These are phyloP conservation scores for Allolobophora icterica DNA, from an alignment of 2,888 invertebrate species.

Conservation along the genomic window DNA sequence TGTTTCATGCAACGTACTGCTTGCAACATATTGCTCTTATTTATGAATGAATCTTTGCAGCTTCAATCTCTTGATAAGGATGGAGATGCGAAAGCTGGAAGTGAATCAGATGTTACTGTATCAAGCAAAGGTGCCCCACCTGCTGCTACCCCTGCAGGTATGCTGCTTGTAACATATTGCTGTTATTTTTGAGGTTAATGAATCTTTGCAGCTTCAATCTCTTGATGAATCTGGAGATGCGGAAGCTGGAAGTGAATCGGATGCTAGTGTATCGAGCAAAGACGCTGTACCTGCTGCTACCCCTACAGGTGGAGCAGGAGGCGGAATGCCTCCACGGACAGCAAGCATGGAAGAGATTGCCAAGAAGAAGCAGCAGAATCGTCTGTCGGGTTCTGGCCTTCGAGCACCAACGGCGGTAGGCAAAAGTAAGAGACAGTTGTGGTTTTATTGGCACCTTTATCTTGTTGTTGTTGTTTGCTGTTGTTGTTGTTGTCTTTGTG, in stretches of 20 bases:
- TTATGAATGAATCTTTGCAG: conserved; percentile 18
- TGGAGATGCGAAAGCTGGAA: background rate
- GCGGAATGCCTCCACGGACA: conserved; percentile 35
- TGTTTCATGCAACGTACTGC: background rate
- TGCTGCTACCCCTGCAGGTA: background rate
- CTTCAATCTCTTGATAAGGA: background rate
- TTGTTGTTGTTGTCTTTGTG: background rate
- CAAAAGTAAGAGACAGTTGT: conserved; percentile 53
- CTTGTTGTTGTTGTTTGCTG: background rate
- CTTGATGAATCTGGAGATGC: conserved; percentile 5
- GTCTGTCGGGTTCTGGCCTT: conserved; percentile 53
- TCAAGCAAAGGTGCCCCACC: background rate
- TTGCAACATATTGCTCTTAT: no score
- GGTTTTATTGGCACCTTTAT: background rate
- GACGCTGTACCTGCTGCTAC: background rate
- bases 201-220: conserved; percentile 14
- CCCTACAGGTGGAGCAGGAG: background rate
- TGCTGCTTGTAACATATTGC: background rate
- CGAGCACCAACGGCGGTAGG: conserved; percentile 57
- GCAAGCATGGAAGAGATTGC: conserved; percentile 46
- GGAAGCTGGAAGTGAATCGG: background rate
- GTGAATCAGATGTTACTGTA: background rate
- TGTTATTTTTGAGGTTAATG: background rate
- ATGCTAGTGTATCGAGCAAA: conserved; percentile 7
- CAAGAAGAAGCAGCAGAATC: conserved; percentile 42